These are phyloP conservation scores for Nibea albiflora DNA, from an alignment of 2,113 vertebrate genomes.

Conservation along the genomic window DNA sequence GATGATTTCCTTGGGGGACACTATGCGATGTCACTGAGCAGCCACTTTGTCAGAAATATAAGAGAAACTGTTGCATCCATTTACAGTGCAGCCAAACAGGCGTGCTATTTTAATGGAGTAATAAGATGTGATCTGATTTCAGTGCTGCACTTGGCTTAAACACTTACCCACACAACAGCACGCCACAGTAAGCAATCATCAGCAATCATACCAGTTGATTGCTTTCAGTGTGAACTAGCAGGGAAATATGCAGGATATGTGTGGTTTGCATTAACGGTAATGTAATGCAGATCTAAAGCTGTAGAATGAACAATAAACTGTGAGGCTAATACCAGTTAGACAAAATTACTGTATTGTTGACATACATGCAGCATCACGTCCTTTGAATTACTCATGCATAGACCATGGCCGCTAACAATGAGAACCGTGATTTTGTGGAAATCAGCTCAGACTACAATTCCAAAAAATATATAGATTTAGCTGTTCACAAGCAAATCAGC, in stretches of 20 bases:
- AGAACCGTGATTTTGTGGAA: too few relatives aligned
- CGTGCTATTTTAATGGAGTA: background rate
- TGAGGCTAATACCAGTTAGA: background rate
- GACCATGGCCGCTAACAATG: too few relatives aligned
- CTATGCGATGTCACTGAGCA: too few relatives aligned
- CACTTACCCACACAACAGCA: background rate
- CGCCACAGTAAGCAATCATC: too few relatives aligned
- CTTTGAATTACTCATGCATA: slow-evolving; percentile 9
- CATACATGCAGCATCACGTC: background rate
- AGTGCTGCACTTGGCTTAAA: background rate
- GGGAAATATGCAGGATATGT: background rate
- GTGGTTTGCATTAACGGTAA: background rate
- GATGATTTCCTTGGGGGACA: too few relatives aligned
- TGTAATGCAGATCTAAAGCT: background rate
- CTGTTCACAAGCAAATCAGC: background rate
- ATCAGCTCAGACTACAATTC: too few relatives aligned
- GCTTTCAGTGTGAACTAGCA: background rate
- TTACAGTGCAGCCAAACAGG: background rate
- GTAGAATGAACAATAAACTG: background rate
- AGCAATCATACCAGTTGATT: background rate
- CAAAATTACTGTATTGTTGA: background rate
- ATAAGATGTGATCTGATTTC: background rate
- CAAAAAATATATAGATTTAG: background rate
- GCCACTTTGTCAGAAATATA: too few relatives aligned
- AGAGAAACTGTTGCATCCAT: too few relatives aligned